Evolutionary conservation across 2,888 invertebrate species (phyloP), one percentile per base, ranked within the genome.

Genomic region (Danaus chrysippus): DNA sequence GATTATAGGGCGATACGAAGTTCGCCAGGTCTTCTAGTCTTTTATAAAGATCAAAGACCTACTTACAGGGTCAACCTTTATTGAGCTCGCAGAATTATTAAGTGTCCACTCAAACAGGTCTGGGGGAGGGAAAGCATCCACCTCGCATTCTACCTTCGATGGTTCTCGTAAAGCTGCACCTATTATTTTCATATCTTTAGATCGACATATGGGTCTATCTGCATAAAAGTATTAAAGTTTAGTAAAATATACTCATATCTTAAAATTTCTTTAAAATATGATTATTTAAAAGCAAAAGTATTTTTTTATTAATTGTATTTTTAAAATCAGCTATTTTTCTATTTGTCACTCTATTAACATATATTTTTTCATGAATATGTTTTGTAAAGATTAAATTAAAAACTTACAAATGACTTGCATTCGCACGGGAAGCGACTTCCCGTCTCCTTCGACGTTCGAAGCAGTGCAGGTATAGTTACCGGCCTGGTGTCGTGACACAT

Each of bases 321-420:
- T 3, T 6, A 34, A 34, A 3, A 34, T 3, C 23, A 34, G 23
- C 2, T 34, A 34, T 3, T 34, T 34, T 34, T 34, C 23, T 34
- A 34, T 34, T 34, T 34, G 8, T 34, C 8, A 34, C 23, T 34
- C 6, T 8, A 34, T 34, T 6, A 34, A 34, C 23, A 34, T 34
- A 34, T 34, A 34, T 34, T 34, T 6, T n/a, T 6, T 34, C 6
- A 5, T 34, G 23, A 34, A 34, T 34, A 34, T 34, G 23, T 34
- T 34, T 34, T 34, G 23, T 34, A 34, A 34, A 34, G 23, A 34
- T 34, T 34, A 34, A 34, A 34, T 34, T 6, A 34, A 34, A 34
- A 34, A 96, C 97, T 96, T 93, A 97, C 97, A 97, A 94, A 97
- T 96, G 79, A 98, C 94, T 92, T 96, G 95, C 76, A 98, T 92